phyloP scores from a whole-genome alignment of 2,797 vertebrate genomes.

The Chelonia mydas region DNA sequence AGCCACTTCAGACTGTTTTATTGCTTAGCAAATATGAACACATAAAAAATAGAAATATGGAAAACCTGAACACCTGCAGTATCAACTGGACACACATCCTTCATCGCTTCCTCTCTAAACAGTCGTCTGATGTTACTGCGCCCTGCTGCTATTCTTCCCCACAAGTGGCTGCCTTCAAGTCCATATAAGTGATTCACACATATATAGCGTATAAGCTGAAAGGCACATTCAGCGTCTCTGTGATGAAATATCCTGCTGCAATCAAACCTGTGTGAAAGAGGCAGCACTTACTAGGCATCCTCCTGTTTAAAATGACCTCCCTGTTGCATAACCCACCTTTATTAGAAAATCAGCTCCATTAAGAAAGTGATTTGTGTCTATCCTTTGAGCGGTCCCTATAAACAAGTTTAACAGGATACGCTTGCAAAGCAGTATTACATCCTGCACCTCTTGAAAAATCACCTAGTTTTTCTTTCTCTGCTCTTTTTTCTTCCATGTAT shows the following conservation, averaged over 20 bases:
- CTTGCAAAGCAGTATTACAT: not conserved
- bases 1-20: not conserved
- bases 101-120: not conserved
- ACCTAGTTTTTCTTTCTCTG: not conserved
- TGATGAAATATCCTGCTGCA: not conserved
- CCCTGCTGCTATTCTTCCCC: not conserved
- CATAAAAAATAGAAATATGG: constrained; percentile 32
- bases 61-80: constrained; percentile 26
- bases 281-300: not conserved
- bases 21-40: constrained; percentile 26
- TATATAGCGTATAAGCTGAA: not conserved
- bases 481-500: not conserved
- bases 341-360: not conserved
- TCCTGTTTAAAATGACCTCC: not conserved
- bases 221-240: not conserved
- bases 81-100: not conserved
- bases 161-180: not conserved
- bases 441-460: not conserved
- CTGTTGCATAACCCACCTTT: fast-evolving
- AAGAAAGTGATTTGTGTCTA: not conserved
- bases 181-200: fast-evolving
- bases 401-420: not conserved
- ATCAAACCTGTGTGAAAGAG: not conserved
- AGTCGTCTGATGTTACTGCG: not conserved
- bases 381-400: not conserved